A percentile compares a stretch with the other conserved stretches of the same genome.
Evolutionary conservation across 2,888 invertebrate species (phyloP).

Genomic region (Branchipolynoe longqiensis): DNA sequence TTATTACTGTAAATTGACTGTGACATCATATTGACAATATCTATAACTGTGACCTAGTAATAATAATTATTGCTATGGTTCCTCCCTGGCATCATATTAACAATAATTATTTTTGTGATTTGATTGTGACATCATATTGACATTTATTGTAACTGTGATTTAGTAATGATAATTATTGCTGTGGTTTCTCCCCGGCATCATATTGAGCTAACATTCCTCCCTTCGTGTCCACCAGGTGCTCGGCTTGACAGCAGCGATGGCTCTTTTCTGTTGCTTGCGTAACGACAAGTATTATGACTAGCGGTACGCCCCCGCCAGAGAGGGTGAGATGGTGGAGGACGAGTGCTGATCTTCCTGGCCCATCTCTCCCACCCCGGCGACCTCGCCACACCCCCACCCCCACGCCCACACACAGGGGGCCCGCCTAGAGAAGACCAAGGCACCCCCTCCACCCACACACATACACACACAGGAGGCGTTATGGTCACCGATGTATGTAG

Average conservation of each 20-base stretch:
- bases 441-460: not conserved
- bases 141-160: too few relatives aligned
- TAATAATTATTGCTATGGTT: too few relatives aligned
- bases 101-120: too few relatives aligned
- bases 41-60: too few relatives aligned
- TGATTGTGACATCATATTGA: too few relatives aligned
- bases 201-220: too few relatives aligned
- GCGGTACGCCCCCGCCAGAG: constrained; percentile 55
- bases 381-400: not conserved
- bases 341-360: constrained; percentile 43
- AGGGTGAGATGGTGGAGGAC: constrained; percentile 53
- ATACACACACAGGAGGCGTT: not conserved
- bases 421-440: not conserved
- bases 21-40: too few relatives aligned
- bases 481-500: not conserved
- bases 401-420: not conserved
- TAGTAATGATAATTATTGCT: too few relatives aligned
- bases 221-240: too few relatives aligned
- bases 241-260: constrained; percentile 68
- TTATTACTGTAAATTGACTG: too few relatives aligned
- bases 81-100: too few relatives aligned
- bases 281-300: constrained; percentile 68
- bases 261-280: constrained; percentile 68
- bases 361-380: constrained; percentile 41
- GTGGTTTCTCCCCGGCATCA: not conserved